A percentile compares a stretch with the other conserved stretches of the same genome.
Conservation (phyloP, 2,888 invertebrate species). For the Caradrina kadenii region DNA sequence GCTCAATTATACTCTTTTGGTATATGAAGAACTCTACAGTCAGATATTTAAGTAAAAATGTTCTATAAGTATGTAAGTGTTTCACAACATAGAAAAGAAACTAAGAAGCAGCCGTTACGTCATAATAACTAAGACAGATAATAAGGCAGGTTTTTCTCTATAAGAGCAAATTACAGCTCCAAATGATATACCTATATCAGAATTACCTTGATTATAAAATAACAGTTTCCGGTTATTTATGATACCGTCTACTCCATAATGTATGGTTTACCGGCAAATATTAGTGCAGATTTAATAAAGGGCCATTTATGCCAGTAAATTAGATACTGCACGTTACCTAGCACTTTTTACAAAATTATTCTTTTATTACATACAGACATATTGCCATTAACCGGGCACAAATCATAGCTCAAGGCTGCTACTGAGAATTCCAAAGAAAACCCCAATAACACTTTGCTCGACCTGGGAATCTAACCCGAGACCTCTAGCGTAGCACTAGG, state of each 20-base stretch:
- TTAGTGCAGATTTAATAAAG: slow-evolving; percentile 42
- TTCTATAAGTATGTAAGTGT: too few relatives aligned
- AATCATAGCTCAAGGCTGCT: too few relatives aligned
- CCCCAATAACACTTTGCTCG: too few relatives aligned
- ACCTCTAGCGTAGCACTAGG: too few relatives aligned
- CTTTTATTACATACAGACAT: too few relatives aligned
- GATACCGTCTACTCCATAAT: slow-evolving; percentile 32
- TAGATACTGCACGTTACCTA: slow-evolving; percentile 16
- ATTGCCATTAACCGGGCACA: too few relatives aligned
- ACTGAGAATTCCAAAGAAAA: too few relatives aligned
- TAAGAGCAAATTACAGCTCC: slow-evolving; percentile 36
- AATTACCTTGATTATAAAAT: slow-evolving; percentile 51
- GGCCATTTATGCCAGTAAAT: slow-evolving; percentile 30
- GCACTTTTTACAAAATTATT: slow-evolving; percentile 11
- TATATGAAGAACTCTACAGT: too few relatives aligned
- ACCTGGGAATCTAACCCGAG: too few relatives aligned
- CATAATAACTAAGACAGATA: slow-evolving; percentile 1
- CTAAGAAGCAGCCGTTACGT: not conserved
- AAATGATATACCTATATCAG: slow-evolving; percentile 27
- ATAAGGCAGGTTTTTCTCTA: slow-evolving; percentile 2
- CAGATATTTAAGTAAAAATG: too few relatives aligned
- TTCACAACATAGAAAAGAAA: too few relatives aligned
- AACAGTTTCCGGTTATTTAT: slow-evolving; percentile 45
- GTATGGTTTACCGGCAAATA: slow-evolving; percentile 31
- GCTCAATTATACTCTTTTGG: too few relatives aligned